A percentile compares a stretch with the other conserved stretches of the same genome.
Evolutionary conservation across 2,797 vertebrate species (phyloP).

Genomic region (Anas flavirostris): DNA sequence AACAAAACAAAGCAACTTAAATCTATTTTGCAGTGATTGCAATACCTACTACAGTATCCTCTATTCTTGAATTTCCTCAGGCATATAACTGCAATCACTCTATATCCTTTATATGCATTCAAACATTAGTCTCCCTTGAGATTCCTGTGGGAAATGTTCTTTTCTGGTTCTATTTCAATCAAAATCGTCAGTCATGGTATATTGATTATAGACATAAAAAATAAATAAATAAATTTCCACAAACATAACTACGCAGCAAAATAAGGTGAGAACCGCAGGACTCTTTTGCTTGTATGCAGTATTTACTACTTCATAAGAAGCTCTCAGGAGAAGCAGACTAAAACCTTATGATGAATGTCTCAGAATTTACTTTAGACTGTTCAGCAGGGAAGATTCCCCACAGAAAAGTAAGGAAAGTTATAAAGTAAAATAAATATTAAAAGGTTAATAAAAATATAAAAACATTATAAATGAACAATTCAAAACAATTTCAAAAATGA

Average conservation of each 20-base stretch:
- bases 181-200: conserved; percentile 58
- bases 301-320: conserved; percentile 39
- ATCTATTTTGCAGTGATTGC: not conserved
- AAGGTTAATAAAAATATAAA: not conserved
- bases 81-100: conserved; percentile 46
- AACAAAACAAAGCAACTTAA: not conserved
- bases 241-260: conserved; percentile 38
- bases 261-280: conserved; percentile 8
- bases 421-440: not conserved
- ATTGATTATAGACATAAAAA: conserved; percentile 57
- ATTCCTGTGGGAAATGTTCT: conserved; percentile 64
- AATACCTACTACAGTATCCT: conserved; percentile 30
- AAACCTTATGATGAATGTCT: not conserved
- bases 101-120: conserved; percentile 51
- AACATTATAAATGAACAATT: not conserved
- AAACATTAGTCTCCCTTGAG: conserved; percentile 34
- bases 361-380: not conserved
- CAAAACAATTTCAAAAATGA: not conserved
- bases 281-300: conserved; percentile 25
- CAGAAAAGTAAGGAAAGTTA: not conserved
- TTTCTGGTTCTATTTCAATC: conserved; percentile 65
- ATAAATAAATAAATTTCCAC: not conserved
- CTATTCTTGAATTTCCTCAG: conserved; percentile 50
- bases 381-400: not conserved
- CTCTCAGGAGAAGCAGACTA: conserved; percentile 18